phyloP scores from a whole-genome alignment of 2,888 invertebrate species.

The Anaspis maculata region DNA sequence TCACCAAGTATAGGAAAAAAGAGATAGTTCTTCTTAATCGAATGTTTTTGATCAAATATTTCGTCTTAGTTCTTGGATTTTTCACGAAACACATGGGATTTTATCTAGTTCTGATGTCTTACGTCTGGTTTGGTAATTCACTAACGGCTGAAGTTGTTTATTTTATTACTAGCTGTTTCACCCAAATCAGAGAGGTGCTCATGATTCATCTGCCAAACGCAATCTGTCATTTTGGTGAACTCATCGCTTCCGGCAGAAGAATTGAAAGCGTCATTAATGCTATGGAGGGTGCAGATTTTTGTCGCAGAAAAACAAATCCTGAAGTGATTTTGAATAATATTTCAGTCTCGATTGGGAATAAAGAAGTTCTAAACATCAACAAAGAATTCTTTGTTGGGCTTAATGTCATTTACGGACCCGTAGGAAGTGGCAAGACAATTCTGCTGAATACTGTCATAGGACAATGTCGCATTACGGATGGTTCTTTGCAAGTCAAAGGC shows the following conservation, averaged over 20 bases:
- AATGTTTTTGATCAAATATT: not conserved
- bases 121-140: conserved; percentile 5
- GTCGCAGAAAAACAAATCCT: too few relatives aligned
- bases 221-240: conserved; percentile 8
- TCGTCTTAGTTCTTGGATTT: conserved; percentile 5
- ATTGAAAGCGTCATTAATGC: conserved; percentile 45
- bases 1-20: conserved; percentile 45
- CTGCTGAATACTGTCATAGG: conserved; percentile 31
- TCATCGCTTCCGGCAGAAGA: conserved; percentile 9
- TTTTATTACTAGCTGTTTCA: conserved; percentile 8
- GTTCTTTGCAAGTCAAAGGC: conserved; percentile 40
- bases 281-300: too few relatives aligned
- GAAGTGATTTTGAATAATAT: conserved; percentile 21
- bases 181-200: conserved; percentile 3
- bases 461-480: conserved; percentile 32
- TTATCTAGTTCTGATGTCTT: conserved; percentile 5
- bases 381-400: conserved; percentile 40
- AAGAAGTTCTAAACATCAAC: conserved; percentile 38
- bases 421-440: conserved; percentile 52
- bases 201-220: conserved; percentile 7
- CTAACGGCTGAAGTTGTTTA: conserved; percentile 11
- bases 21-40: not conserved
- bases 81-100: conserved; percentile 7
- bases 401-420: conserved; percentile 50
- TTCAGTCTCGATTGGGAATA: conserved; percentile 24